Evolutionary conservation across 2,888 invertebrate genomes (phyloP), one percentile per base, ranked within the genome.

Genomic region (Aspidiotus destructor): DNA sequence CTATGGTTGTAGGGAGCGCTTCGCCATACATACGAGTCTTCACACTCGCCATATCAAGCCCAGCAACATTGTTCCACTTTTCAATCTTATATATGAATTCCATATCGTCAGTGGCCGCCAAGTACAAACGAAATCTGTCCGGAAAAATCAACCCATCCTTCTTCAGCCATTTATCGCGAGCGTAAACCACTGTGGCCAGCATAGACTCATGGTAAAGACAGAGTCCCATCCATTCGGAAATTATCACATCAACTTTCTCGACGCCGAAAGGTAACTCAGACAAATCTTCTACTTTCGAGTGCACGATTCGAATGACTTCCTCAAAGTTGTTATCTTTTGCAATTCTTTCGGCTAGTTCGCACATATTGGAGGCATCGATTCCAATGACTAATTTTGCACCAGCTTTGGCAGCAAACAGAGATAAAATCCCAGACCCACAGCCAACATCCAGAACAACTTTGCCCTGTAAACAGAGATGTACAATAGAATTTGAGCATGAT

Each of bases 371-470:
- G 77, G 93, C 93, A 77, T 99, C 99, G 72, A 99, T 85, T 73
- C 93, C 97, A 75, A 90, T 87, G 7, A 99, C 92, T 78, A 83
- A 85, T 71, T 84, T 82, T 52, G 98, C 98, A 40, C 96, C 97
- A 28, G 96, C 93, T 75, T 89, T 86, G 11, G 95, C 95, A 72
- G 93, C 90, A 81, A 99, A 99, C 92, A 99, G 95, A 13, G 96
- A 95, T 41, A 99, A 80, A 73, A 99, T 97, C 41, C 94, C 93
- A 0, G 98, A 97, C 28, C 99, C 99, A 79, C 97, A 97, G 44
- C 99, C 99, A 68, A 99, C 86, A 80, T 99, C 99, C 70, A 99
- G 79, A 16, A 99, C 92, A 28, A 84, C 79, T 78, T 92, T 93
- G 54, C 84, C 86, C 74, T 80, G 80, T 63, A 95, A 28, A 82